Evolutionary conservation across 2,797 vertebrate genomes (phyloP).

Genomic region (Serranus cabrilla): DNA sequence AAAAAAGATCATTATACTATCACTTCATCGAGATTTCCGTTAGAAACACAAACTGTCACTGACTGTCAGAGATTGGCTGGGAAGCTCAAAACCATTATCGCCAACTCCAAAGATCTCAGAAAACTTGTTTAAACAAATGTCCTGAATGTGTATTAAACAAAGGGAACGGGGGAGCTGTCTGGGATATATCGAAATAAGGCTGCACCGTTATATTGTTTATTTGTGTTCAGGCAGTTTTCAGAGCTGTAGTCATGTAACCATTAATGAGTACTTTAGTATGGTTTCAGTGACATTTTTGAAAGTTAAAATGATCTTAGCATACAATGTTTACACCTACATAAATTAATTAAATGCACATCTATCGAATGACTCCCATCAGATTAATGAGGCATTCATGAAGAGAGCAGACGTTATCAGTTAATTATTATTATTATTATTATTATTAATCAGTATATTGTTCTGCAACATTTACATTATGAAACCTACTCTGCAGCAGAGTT

Average conservation of each 20-base stretch:
- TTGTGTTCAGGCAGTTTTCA: neutral
- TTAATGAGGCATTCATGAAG: slow-evolving; percentile 24
- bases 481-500: slow-evolving; percentile 17
- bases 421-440: slow-evolving; percentile 41
- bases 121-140: slow-evolving; percentile 39
- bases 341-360: slow-evolving; percentile 7
- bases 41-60: slow-evolving; percentile 56
- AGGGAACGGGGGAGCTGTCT: slow-evolving; percentile 32
- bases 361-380: slow-evolving; percentile 30
- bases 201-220: neutral
- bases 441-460: slow-evolving; percentile 19
- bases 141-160: slow-evolving; percentile 49
- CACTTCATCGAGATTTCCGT: slow-evolving; percentile 55
- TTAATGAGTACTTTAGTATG: neutral
- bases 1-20: slow-evolving; percentile 40
- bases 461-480: slow-evolving; percentile 45
- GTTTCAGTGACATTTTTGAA: slow-evolving; percentile 1
- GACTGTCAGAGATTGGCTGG: slow-evolving; percentile 28
- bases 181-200: slow-evolving; percentile 22
- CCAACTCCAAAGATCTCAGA: slow-evolving; percentile 16
- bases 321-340: neutral
- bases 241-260: neutral
- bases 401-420: slow-evolving; percentile 27
- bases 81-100: slow-evolving; percentile 56
- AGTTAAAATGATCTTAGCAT: neutral